Percentiles rank a stretch among this genome's conserved stretches.
phyloP scores from a whole-genome alignment of 2,797 vertebrate species.

The Catharus ustulatus region DNA sequence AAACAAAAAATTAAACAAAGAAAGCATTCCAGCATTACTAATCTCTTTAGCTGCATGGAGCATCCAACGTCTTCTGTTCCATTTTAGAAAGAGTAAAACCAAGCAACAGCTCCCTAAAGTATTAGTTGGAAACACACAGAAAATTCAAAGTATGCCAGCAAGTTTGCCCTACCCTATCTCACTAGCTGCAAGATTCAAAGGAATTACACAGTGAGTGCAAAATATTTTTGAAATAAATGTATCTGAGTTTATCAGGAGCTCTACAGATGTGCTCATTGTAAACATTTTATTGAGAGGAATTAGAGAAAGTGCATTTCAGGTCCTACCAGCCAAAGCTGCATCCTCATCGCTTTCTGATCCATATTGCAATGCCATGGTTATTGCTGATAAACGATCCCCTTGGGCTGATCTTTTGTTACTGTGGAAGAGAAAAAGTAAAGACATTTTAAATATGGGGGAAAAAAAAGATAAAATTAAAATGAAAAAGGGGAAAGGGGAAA shows the following conservation, averaged over 20 bases:
- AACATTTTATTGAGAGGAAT: not conserved
- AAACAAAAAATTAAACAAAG: not conserved
- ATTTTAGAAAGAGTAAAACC: not conserved
- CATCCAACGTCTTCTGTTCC: not conserved
- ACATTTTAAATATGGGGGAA: not conserved
- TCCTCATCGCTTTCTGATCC: constrained; percentile 99
- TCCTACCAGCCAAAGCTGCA: constrained; percentile 89
- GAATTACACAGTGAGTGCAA: not conserved
- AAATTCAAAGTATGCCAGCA: not conserved
- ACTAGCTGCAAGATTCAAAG: not conserved
- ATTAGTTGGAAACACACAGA: not conserved
- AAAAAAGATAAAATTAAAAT: not conserved
- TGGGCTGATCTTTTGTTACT: constrained; percentile 93
- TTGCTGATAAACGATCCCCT: constrained; percentile 93
- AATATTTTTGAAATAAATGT: not conserved
- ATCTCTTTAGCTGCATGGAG: not conserved
- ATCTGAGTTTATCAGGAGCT: not conserved
- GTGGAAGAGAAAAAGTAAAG: constrained; percentile 29
- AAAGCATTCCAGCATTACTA: not conserved
- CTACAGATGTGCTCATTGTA: not conserved
- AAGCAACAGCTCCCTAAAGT: not conserved
- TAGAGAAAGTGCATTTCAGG: not conserved
- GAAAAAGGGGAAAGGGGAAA: not conserved
- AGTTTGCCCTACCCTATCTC: not conserved
- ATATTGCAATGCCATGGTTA: constrained; percentile 96